These are phyloP conservation scores for Alentia gelatinosa DNA, from an alignment of 2,888 invertebrate species.

Conservation along the genomic window DNA sequence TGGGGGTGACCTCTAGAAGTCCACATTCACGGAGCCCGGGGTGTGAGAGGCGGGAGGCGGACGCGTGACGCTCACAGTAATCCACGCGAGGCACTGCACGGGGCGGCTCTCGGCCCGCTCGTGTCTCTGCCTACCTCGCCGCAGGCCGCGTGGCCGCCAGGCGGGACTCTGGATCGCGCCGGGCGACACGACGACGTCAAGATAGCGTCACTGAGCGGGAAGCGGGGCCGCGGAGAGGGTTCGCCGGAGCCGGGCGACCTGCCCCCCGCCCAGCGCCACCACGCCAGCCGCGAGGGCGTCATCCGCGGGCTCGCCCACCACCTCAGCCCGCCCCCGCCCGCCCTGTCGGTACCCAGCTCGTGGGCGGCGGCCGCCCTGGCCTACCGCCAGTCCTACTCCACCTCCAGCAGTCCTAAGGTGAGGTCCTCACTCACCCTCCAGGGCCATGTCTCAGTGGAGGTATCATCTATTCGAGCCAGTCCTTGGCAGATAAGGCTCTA, in stretches of 20 bases:
- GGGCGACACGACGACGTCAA: not conserved
- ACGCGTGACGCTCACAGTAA: no score
- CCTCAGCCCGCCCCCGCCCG: not conserved
- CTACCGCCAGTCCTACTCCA: slow-evolving; percentile 34
- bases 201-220: slow-evolving; percentile 33
- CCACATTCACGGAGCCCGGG: not conserved
- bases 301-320: slow-evolving; percentile 32
- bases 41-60: not conserved
- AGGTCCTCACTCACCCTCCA: no score
- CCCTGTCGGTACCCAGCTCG: not conserved
- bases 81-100: not conserved
- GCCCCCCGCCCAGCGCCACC: slow-evolving; percentile 22
- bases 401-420: not conserved
- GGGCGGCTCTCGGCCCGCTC: not conserved
- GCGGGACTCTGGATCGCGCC: not conserved
- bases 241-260: slow-evolving; percentile 53
- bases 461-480: not conserved
- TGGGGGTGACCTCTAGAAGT: not conserved
- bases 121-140: not conserved
- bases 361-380: slow-evolving; percentile 41
- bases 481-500: no score
- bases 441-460: no score
- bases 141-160: not conserved
- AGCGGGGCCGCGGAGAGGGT: slow-evolving; percentile 41
- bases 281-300: slow-evolving; percentile 44